These are phyloP conservation scores for Ctenopoma kingsleyae DNA, from an alignment of 2,797 vertebrate species.

Conservation along the genomic window DNA sequence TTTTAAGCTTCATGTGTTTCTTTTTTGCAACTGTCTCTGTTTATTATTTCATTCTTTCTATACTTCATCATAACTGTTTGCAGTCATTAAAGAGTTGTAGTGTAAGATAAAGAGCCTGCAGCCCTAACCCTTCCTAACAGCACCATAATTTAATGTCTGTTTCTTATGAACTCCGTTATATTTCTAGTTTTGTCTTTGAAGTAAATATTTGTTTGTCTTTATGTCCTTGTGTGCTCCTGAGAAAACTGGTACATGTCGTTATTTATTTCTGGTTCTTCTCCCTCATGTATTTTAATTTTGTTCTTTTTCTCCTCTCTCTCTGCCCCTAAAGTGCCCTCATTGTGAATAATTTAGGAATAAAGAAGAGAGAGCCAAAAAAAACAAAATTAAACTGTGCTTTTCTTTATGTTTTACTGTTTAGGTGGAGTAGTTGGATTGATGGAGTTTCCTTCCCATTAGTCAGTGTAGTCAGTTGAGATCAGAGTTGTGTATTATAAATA, in stretches of 20 bases:
- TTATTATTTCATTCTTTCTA: neutral
- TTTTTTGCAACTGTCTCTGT: neutral
- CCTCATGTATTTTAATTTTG: slow-evolving; percentile 14
- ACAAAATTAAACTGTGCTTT: neutral
- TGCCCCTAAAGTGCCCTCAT: slow-evolving; percentile 12
- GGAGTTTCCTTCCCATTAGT: neutral
- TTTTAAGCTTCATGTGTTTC: neutral
- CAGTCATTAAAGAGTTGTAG: neutral
- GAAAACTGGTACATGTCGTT: slow-evolving; percentile 3
- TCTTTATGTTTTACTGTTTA: neutral
- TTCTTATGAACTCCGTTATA: neutral
- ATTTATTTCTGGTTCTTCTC: slow-evolving; percentile 4
- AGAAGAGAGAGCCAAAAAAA: neutral
- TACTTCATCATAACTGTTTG: neutral
- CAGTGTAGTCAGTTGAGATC: neutral
- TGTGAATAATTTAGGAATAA: slow-evolving; percentile 22
- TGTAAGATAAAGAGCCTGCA: neutral
- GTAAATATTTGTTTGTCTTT: slow-evolving; percentile 26
- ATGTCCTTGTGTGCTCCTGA: neutral
- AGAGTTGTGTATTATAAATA: slow-evolving; percentile 1
- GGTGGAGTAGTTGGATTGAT: neutral
- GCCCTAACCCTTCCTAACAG: neutral
- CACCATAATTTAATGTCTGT: neutral
- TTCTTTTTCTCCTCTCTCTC: neutral
- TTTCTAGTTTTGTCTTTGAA: neutral